phyloP scores from a whole-genome alignment of 1,140 invertebrate genomes.

The Diabrotica virgifera region DNA sequence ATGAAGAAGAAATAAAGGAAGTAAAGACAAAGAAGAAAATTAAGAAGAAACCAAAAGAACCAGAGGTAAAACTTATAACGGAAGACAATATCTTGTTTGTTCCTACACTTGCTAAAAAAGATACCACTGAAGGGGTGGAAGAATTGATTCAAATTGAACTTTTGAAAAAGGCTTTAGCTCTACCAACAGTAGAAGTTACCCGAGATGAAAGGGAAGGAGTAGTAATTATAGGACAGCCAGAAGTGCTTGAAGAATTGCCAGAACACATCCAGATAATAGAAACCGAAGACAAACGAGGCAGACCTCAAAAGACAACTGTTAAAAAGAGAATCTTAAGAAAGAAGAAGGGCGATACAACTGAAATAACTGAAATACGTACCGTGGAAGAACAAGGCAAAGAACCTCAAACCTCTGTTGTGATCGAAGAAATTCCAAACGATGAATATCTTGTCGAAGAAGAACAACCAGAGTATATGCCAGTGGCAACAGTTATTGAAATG shows the following conservation, averaged over 20 bases:
- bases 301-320: conserved; percentile 8
- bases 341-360: conserved; percentile 31
- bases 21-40: conserved; percentile 45
- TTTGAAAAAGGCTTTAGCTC: conserved; percentile 22
- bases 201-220: conserved; percentile 41
- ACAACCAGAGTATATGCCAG: background rate
- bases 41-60: conserved; percentile 28
- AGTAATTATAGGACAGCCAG: conserved; percentile 34
- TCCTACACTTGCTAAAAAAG: conserved; percentile 23
- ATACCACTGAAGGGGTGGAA: conserved; percentile 20
- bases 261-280: conserved; percentile 31
- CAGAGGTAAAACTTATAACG: conserved; percentile 26
- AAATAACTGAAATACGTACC: conserved; percentile 37
- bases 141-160: conserved; percentile 36
- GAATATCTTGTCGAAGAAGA: background rate
- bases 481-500: background rate
- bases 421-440: conserved; percentile 12
- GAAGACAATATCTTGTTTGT: conserved; percentile 32
- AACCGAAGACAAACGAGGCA: background rate
- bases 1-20: conserved; percentile 35
- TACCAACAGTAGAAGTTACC: conserved; percentile 32
- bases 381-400: conserved; percentile 40
- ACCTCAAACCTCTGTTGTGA: conserved; percentile 40
- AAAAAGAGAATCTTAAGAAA: conserved; percentile 26
- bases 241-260: conserved; percentile 32